Evolutionary conservation across 2,113 vertebrate species (phyloP).

Genomic region (Misgurnus mizolepis): DNA sequence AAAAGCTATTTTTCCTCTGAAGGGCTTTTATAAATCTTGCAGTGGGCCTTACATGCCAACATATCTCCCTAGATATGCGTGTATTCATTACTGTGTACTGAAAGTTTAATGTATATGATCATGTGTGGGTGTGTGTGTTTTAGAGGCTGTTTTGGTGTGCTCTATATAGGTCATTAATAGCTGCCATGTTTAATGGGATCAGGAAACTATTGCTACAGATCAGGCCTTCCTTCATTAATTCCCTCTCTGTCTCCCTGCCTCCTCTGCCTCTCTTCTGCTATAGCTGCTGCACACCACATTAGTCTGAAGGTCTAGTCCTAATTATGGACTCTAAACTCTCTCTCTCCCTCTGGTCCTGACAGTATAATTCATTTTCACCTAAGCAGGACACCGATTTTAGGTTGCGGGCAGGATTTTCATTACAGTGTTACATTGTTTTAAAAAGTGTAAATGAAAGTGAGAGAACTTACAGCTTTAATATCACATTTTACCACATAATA

Average conservation of each 20-base stretch:
- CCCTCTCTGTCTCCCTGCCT: conserved; percentile 15
- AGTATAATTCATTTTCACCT: conserved; percentile 55
- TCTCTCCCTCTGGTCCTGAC: conserved; percentile 33
- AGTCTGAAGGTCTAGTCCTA: conserved; percentile 56
- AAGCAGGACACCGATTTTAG: conserved; percentile 39
- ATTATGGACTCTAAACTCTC: conserved; percentile 59
- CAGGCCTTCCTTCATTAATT: conserved; percentile 67
- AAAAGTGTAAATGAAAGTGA: conserved; percentile 9
- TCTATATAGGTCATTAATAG: conserved; percentile 64
- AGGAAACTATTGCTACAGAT: conserved; percentile 65
- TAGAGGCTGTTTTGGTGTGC: conserved; percentile 7
- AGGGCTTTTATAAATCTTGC: too few relatives aligned
- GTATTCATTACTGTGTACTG: neutral
- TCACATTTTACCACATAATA: too few relatives aligned
- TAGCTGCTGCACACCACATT: conserved; percentile 49
- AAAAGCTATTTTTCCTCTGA: too few relatives aligned
- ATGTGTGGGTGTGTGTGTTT: conserved; percentile 15
- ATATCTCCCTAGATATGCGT: neutral
- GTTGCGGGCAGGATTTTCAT: conserved; percentile 2
- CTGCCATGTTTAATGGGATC: conserved; percentile 67
- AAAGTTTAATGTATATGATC: neutral
- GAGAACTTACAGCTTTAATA: neutral
- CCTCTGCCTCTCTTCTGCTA: conserved; percentile 9
- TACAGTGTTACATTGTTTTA: neutral
- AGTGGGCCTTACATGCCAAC: too few relatives aligned